phyloP scores from a whole-genome alignment of 2,113 vertebrate species.

The Pangasianodon hypophthalmus region DNA sequence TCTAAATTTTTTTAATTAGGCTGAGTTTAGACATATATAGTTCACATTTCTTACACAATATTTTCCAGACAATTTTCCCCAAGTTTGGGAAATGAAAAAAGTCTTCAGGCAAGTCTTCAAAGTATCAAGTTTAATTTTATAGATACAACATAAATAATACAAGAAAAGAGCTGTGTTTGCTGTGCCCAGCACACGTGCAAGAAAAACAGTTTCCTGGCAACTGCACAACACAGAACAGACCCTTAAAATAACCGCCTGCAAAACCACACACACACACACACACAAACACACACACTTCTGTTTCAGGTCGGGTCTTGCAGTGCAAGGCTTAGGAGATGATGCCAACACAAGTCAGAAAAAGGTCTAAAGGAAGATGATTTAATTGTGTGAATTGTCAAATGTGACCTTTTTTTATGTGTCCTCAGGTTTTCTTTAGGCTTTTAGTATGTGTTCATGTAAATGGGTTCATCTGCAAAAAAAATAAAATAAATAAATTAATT shows the following conservation, averaged over 20 bases:
- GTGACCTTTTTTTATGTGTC: background rate
- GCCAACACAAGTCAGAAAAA: background rate
- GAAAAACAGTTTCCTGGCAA: background rate
- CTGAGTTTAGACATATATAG: background rate
- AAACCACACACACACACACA: background rate
- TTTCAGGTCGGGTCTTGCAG: background rate
- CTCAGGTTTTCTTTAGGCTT: background rate
- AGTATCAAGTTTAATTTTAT: background rate
- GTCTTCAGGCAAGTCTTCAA: background rate
- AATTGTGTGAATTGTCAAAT: background rate
- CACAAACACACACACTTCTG: background rate
- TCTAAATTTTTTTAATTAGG: background rate
- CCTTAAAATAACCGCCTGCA: background rate
- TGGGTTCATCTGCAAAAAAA: slow-evolving; percentile 38
- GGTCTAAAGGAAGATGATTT: background rate
- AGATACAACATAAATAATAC: background rate
- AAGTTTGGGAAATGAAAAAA: background rate
- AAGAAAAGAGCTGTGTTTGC: background rate
- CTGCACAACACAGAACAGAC: background rate
- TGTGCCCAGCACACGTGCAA: background rate
- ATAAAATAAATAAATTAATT: background rate
- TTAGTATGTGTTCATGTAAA: slow-evolving; percentile 6
- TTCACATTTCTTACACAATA: background rate
- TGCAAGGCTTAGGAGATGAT: background rate
- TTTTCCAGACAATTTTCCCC: background rate